phyloP scores from a whole-genome alignment of 2,888 invertebrate species.

The Caenorhabditis imperialis region DNA sequence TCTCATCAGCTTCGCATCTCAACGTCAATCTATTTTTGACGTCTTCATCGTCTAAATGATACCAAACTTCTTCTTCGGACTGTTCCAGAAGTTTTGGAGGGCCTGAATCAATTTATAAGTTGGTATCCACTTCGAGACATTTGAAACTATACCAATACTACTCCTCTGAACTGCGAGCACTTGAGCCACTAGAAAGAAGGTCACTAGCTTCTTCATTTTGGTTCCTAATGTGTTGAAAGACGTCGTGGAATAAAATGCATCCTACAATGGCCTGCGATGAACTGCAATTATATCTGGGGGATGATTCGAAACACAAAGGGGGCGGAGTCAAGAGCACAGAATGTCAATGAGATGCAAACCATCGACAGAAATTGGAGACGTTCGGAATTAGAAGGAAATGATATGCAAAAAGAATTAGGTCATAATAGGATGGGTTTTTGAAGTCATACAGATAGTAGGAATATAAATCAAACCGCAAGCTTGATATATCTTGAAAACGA shows the following conservation, averaged over 20 bases:
- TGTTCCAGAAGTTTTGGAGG: constrained; percentile 70
- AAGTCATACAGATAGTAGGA: too few species aligned
- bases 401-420: background rate
- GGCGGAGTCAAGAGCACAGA: constrained; percentile 43
- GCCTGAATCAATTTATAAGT: too few species aligned
- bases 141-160: constrained; percentile 24
- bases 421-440: background rate
- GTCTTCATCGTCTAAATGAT: constrained; percentile 61
- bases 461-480: too few species aligned
- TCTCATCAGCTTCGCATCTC: constrained; percentile 68
- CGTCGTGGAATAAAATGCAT: constrained; percentile 22
- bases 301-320: constrained; percentile 1
- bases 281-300: constrained; percentile 3
- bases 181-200: constrained; percentile 15
- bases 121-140: background rate
- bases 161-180: constrained; percentile 30
- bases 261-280: constrained; percentile 1
- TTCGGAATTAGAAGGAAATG: background rate
- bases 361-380: constrained; percentile 34
- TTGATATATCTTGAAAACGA: too few species aligned
- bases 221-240: constrained; percentile 30
- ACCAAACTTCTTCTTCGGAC: constrained; percentile 74
- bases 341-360: constrained; percentile 50
- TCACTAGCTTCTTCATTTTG: constrained; percentile 30
- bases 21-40: constrained; percentile 63